Conservation (phyloP, 2,113 vertebrate species). For the Blennius ocellaris region DNA sequence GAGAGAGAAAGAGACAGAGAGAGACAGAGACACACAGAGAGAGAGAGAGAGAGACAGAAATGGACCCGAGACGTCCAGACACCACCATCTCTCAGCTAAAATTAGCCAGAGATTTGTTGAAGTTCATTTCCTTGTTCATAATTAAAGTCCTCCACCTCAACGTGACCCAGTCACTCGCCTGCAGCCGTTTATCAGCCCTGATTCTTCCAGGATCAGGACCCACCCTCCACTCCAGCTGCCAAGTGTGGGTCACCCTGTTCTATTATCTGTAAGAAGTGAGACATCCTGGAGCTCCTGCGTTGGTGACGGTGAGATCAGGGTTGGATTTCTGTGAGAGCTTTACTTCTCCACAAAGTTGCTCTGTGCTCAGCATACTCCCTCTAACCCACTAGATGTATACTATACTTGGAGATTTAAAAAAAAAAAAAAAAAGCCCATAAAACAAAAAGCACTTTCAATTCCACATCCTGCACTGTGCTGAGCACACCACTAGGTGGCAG, state of each 20-base stretch:
- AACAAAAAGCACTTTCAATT: conserved; percentile 11
- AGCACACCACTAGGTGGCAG: conserved; percentile 73
- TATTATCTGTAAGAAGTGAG: conserved; percentile 52
- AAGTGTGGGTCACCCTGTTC: conserved; percentile 66
- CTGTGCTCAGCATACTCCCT: neutral
- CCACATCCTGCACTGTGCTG: conserved; percentile 30
- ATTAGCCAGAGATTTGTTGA: conserved; percentile 72
- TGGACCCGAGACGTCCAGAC: no score
- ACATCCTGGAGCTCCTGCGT: conserved; percentile 41
- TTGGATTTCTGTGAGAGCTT: conserved; percentile 35
- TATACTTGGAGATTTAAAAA: neutral
- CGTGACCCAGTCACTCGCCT: conserved; percentile 73
- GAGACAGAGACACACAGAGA: no score
- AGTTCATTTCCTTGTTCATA: conserved; percentile 79
- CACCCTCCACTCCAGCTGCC: conserved; percentile 62
- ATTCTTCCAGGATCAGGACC: conserved; percentile 73
- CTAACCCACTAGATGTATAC: neutral
- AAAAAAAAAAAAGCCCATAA: neutral
- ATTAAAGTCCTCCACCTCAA: conserved; percentile 78
- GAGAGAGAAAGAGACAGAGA: no score
- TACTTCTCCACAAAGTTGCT: conserved; percentile 1
- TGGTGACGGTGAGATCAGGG: neutral
- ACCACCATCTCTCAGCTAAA: no score
- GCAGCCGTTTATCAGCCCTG: conserved; percentile 59
- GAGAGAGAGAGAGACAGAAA: no score